phyloP scores from a whole-genome alignment of 2,888 invertebrate species.

The Netelia melanura region DNA sequence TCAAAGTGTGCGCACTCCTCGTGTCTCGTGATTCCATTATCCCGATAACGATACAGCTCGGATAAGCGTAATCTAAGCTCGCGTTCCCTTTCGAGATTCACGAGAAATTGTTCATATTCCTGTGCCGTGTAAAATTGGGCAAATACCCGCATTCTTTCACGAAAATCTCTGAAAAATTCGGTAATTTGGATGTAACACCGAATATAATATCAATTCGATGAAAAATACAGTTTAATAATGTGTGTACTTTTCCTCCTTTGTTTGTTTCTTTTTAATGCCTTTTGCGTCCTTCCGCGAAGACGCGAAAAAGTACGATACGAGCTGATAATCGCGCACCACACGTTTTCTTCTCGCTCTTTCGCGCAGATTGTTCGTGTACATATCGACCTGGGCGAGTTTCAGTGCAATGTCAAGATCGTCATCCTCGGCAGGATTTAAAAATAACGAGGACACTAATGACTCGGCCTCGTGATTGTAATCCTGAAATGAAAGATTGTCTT shows the following conservation, averaged over 20 bases:
- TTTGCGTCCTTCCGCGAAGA: slow-evolving; percentile 86
- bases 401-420: slow-evolving; percentile 95
- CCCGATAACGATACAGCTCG: slow-evolving; percentile 93
- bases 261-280: slow-evolving; percentile 88
- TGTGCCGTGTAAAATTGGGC: slow-evolving; percentile 95
- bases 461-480: slow-evolving; percentile 98
- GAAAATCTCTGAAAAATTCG: slow-evolving; percentile 88
- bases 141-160: slow-evolving; percentile 93
- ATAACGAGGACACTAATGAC: slow-evolving; percentile 93
- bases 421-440: slow-evolving; percentile 93
- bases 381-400: slow-evolving; percentile 96
- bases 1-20: slow-evolving; percentile 96
- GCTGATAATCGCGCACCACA: slow-evolving; percentile 95
- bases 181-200: slow-evolving; percentile 30
- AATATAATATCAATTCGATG: slow-evolving; percentile 12
- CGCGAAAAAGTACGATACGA: slow-evolving; percentile 94
- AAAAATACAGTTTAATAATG: slow-evolving; percentile 14
- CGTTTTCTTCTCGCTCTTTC: slow-evolving; percentile 96
- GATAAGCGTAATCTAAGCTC: slow-evolving; percentile 93
- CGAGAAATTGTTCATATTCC: slow-evolving; percentile 93
- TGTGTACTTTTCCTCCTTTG: slow-evolving; percentile 91
- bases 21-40: slow-evolving; percentile 93
- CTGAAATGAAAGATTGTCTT: slow-evolving; percentile 84
- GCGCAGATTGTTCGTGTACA: slow-evolving; percentile 93
- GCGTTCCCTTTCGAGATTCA: slow-evolving; percentile 93